phyloP scores from a whole-genome alignment of 2,888 invertebrate species.

The Sturmia bella region DNA sequence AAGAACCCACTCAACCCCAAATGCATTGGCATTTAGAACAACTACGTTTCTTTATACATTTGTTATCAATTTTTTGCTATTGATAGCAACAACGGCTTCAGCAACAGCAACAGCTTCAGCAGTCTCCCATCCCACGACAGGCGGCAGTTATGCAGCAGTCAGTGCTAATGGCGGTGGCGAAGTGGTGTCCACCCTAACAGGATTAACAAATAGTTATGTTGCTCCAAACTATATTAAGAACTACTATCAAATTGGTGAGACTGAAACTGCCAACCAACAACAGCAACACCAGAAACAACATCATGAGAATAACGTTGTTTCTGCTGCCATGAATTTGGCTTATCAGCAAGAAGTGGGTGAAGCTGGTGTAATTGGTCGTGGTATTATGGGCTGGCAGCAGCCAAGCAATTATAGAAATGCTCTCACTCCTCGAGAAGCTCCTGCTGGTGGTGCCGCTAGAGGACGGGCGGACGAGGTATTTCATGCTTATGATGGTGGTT shows the following conservation, averaged over 20 bases:
- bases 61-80: slow-evolving; percentile 57
- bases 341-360: slow-evolving; percentile 17
- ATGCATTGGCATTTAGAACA: slow-evolving; percentile 9
- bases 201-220: slow-evolving; percentile 62
- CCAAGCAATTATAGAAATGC: slow-evolving; percentile 54
- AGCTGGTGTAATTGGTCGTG: slow-evolving; percentile 45
- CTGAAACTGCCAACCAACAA: slow-evolving; percentile 35
- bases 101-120: slow-evolving; percentile 42
- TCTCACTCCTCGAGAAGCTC: slow-evolving; percentile 3
- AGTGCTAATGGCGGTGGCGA: slow-evolving; percentile 18
- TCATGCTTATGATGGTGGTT: slow-evolving; percentile 64
- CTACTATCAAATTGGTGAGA: slow-evolving; percentile 48
- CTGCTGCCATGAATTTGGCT: slow-evolving; percentile 9
- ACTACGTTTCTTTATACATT: slow-evolving; percentile 25
- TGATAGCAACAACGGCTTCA: slow-evolving; percentile 45
- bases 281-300: slow-evolving; percentile 14
- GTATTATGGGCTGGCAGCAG: slow-evolving; percentile 34
- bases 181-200: slow-evolving; percentile 53
- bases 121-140: slow-evolving; percentile 13
- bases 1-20: slow-evolving; percentile 34
- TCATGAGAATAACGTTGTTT: slow-evolving; percentile 20
- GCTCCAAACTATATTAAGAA: slow-evolving; percentile 46
- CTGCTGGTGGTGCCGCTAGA: neutral
- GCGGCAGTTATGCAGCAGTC: slow-evolving; percentile 58
- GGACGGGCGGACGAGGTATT: slow-evolving; percentile 5